phyloP scores from a whole-genome alignment of 2,888 invertebrate genomes.

The Drosophila planitibia region DNA sequence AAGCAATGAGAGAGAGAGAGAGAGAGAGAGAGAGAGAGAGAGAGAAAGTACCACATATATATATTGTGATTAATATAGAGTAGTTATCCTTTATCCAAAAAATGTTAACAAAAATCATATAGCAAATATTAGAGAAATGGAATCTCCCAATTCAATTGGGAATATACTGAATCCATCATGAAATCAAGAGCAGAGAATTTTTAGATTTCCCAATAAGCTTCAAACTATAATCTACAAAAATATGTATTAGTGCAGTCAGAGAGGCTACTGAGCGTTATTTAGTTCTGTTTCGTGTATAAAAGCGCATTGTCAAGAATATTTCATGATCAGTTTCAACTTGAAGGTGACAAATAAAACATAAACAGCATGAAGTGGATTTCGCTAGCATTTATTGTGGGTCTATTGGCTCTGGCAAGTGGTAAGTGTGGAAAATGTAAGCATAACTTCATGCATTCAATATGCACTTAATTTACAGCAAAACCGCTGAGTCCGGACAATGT shows the following conservation, averaged over 20 bases:
- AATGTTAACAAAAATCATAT: too few relatives aligned
- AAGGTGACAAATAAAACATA: not conserved
- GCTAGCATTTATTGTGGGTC: slow-evolving; percentile 6
- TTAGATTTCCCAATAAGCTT: not conserved
- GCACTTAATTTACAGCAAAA: not conserved
- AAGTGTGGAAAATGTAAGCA: not conserved
- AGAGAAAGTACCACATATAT: not conserved
- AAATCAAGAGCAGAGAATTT: not conserved
- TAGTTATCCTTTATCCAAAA: not conserved
- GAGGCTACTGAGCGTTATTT: not conserved
- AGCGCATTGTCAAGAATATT: not conserved
- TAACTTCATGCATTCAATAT: not conserved
- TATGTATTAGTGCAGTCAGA: not conserved
- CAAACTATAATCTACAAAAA: not conserved
- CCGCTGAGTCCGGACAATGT: not conserved
- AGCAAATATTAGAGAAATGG: too few relatives aligned
- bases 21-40: not conserved
- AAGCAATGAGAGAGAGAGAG: not conserved
- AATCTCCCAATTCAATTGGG: too few relatives aligned
- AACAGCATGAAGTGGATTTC: slow-evolving; percentile 15
- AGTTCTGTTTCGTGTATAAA: not conserved
- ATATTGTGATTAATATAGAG: not conserved
- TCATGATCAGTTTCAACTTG: not conserved
- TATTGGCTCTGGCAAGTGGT: slow-evolving; percentile 26
- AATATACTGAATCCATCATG: not conserved